Evolutionary conservation across 2,113 vertebrate genomes (phyloP).

Genomic region (Orientallactaga bullata): DNA sequence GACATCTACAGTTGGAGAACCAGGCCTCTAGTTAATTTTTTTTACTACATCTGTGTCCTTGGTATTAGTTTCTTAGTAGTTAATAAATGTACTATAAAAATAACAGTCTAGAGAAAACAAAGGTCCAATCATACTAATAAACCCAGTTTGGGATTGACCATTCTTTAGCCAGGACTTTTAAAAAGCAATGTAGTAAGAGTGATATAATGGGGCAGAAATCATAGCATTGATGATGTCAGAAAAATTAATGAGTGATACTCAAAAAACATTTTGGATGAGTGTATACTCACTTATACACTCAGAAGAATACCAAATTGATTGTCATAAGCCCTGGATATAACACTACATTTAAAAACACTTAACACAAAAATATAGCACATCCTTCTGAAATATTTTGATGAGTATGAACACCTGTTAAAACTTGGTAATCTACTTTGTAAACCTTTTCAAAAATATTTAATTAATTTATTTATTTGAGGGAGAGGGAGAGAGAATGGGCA

Average conservation of each 20-base stretch:
- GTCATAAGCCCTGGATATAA: background rate
- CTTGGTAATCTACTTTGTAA: slow-evolving; percentile 21
- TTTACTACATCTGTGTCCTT: background rate
- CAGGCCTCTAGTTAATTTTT: background rate
- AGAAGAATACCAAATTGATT: background rate
- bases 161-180: background rate
- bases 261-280: background rate
- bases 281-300: background rate
- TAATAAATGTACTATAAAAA: background rate
- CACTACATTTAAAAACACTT: background rate
- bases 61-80: background rate
- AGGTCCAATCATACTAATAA: background rate
- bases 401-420: slow-evolving; percentile 6
- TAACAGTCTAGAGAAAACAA: background rate
- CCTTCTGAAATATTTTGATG: slow-evolving; percentile 43
- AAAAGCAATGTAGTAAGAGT: background rate
- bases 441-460: background rate
- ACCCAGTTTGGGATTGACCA: background rate
- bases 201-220: background rate
- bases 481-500: too few relatives aligned
- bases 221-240: background rate
- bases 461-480: too few relatives aligned
- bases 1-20: background rate
- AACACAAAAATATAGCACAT: background rate
- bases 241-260: background rate